phyloP scores from a whole-genome alignment of 2,113 vertebrate genomes.

The Malurus melanocephalus region DNA sequence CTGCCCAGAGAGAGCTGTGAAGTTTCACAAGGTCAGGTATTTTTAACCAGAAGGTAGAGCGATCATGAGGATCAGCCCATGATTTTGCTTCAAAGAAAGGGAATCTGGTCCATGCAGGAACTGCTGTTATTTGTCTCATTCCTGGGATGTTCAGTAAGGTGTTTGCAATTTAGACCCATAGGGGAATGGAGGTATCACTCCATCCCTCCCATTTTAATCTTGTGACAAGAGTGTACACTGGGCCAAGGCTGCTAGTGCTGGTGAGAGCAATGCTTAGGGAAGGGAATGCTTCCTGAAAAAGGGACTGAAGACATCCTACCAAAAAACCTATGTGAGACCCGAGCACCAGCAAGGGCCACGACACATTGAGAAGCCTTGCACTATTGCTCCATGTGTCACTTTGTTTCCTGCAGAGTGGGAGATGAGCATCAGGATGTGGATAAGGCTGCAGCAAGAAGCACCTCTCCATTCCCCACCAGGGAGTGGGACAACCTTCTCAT shows the following conservation, averaged over 20 bases:
- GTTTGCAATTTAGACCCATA: background rate
- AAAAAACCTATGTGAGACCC: background rate
- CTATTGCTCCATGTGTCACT: background rate
- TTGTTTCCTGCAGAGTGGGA: background rate
- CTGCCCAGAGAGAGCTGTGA: background rate
- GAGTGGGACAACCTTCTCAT: background rate
- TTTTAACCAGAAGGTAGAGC: background rate
- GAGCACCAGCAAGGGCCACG: background rate
- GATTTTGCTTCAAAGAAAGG: background rate
- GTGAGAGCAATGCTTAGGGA: background rate
- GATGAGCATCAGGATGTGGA: background rate
- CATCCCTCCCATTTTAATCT: background rate
- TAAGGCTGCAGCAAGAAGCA: background rate
- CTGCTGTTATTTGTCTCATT: background rate
- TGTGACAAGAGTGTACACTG: background rate
- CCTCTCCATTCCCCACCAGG: background rate
- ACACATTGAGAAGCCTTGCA: background rate
- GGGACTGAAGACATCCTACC: background rate
- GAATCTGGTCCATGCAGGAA: background rate
- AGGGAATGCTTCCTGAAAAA: background rate
- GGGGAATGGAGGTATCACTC: background rate
- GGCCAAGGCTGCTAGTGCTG: background rate
- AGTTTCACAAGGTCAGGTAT: background rate
- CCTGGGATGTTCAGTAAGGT: background rate
- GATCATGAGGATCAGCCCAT: background rate